A percentile compares a stretch with the other conserved stretches of the same genome.
These are phyloP conservation scores for Himalopsyche anomala DNA, from an alignment of 2,888 invertebrate species.

Conservation along the genomic window DNA sequence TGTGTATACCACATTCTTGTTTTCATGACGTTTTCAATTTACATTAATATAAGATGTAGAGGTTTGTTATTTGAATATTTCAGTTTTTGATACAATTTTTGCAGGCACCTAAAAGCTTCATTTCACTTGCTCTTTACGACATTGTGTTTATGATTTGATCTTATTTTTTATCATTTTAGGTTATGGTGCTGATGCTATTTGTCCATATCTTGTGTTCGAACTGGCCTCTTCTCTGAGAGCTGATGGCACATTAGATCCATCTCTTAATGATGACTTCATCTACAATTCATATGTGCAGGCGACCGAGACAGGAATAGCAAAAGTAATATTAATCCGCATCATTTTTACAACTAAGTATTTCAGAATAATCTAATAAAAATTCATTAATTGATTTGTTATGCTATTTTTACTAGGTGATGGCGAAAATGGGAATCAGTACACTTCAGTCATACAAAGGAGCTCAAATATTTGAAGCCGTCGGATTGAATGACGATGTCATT, in stretches of 20 bases:
- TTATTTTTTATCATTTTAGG: slow-evolving; percentile 68
- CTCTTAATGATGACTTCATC: slow-evolving; percentile 87
- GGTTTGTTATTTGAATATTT: background rate
- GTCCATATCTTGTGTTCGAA: slow-evolving; percentile 97
- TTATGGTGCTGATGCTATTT: slow-evolving; percentile 98
- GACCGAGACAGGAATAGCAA: slow-evolving; percentile 92
- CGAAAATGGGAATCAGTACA: slow-evolving; percentile 99
- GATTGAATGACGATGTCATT: slow-evolving; percentile 93
- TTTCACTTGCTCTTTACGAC: background rate
- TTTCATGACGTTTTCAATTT: background rate
- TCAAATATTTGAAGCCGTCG: slow-evolving; percentile 99
- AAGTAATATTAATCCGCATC: slow-evolving; percentile 74
- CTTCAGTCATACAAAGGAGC: slow-evolving; percentile 99
- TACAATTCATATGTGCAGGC: slow-evolving; percentile 93
- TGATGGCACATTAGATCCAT: slow-evolving; percentile 88
- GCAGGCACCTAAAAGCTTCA: background rate
- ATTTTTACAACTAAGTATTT: background rate
- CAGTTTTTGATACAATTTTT: background rate
- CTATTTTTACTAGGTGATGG: slow-evolving; percentile 82
- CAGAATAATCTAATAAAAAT: background rate
- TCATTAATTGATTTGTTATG: background rate
- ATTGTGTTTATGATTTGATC: background rate
- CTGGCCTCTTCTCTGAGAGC: slow-evolving; percentile 90
- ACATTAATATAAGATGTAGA: background rate
- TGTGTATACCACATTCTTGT: background rate